phyloP scores from a whole-genome alignment of 2,888 invertebrate species.

The Isoperla grammatica region DNA sequence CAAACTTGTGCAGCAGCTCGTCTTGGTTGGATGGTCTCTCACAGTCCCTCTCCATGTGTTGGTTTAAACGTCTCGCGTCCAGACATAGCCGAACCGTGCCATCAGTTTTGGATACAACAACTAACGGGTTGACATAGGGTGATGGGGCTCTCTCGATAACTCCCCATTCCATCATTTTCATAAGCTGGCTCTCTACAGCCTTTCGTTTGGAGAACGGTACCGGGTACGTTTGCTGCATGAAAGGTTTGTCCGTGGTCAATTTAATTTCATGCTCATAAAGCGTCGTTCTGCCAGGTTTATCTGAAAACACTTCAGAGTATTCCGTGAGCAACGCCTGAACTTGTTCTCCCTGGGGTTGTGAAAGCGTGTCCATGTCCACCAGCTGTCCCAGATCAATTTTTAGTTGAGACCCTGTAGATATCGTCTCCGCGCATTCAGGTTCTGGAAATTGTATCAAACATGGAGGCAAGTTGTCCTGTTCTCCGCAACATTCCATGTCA shows the following conservation, averaged over 20 bases:
- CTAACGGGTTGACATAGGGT: constrained; percentile 37
- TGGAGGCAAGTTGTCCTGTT: no score
- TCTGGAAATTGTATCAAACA: no score
- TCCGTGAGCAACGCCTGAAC: neutral
- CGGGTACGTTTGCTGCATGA: constrained; percentile 35
- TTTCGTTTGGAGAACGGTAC: constrained; percentile 34
- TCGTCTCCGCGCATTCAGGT: no score
- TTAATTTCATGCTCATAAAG: constrained; percentile 34
- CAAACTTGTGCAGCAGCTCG: constrained; percentile 33
- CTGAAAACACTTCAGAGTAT: neutral
- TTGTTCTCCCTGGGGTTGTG: no score
- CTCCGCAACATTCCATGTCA: no score
- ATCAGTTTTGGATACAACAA: constrained; percentile 36
- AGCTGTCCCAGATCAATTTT: no score
- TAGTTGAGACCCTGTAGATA: no score
- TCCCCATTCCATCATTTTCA: constrained; percentile 34
- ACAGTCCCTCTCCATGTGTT: constrained; percentile 35
- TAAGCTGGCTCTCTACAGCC: constrained; percentile 34
- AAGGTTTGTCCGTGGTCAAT: constrained; percentile 30
- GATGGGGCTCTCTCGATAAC: constrained; percentile 36
- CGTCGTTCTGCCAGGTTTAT: constrained; percentile 28
- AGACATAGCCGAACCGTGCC: constrained; percentile 36
- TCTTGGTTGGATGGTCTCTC: constrained; percentile 32
- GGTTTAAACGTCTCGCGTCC: constrained; percentile 37
- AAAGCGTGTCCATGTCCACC: no score